phyloP scores from a whole-genome alignment of 2,888 invertebrate species.

The Miltochrista miniata region DNA sequence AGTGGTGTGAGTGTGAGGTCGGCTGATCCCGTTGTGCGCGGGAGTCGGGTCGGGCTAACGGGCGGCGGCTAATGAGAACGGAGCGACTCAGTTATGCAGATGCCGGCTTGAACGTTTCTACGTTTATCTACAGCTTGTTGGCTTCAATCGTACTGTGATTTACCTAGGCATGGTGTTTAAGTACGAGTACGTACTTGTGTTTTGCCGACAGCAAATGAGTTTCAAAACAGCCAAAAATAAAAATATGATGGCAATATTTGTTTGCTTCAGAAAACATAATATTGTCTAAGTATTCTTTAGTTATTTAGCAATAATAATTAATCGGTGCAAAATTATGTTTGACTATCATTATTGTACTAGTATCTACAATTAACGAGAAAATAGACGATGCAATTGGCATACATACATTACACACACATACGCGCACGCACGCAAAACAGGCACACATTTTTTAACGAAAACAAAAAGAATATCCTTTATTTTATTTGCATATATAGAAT shows the following conservation, averaged over 20 bases:
- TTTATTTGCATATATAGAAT: slow-evolving; percentile 11
- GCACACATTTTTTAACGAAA: background rate
- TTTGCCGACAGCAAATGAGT: background rate
- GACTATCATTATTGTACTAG: too few relatives aligned
- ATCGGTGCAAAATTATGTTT: too few relatives aligned
- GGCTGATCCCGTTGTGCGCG: slow-evolving; percentile 62
- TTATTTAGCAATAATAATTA: too few relatives aligned
- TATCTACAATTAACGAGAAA: too few relatives aligned
- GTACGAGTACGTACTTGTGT: slow-evolving; percentile 5
- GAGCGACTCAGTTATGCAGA: slow-evolving; percentile 77
- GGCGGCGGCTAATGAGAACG: slow-evolving; percentile 76
- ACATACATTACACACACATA: too few relatives aligned
- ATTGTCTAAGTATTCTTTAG: too few relatives aligned
- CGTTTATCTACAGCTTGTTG: slow-evolving; percentile 44
- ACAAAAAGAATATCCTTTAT: slow-evolving; percentile 1
- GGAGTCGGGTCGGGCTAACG: slow-evolving; percentile 72
- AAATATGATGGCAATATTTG: too few relatives aligned
- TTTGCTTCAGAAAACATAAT: too few relatives aligned
- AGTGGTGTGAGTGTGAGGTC: slow-evolving; percentile 40
- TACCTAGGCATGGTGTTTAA: slow-evolving; percentile 37
- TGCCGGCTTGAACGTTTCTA: slow-evolving; percentile 46
- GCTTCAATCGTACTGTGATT: slow-evolving; percentile 35
- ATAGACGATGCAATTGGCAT: too few relatives aligned
- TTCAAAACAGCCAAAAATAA: too few relatives aligned
- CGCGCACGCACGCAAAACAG: background rate